A percentile compares a stretch with the other conserved stretches of the same genome.
These are phyloP conservation scores for Anthrax anthrax DNA, from an alignment of 2,888 invertebrate species.

Conservation along the genomic window DNA sequence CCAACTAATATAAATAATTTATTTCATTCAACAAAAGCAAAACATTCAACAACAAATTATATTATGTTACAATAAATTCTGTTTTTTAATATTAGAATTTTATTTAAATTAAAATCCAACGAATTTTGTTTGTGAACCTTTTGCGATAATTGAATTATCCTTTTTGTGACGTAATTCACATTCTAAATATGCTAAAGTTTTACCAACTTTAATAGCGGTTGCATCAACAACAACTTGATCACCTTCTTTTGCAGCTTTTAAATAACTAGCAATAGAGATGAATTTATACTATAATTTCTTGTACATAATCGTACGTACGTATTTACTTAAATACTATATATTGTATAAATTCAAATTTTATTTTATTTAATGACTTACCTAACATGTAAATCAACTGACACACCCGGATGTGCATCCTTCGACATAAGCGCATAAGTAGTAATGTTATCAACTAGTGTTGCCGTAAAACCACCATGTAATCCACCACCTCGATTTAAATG, in stretches of 20 bases:
- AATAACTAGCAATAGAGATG: conserved; percentile 46
- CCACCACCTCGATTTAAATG: conserved; percentile 63
- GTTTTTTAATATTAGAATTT: no score
- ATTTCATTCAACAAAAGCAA: no score
- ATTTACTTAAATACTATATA: background rate
- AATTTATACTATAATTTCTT: background rate
- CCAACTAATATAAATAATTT: no score
- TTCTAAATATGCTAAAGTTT: conserved; percentile 65
- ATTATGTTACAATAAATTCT: no score
- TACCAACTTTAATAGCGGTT: conserved; percentile 58
- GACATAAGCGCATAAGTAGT: conserved; percentile 69
- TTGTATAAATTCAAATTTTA: background rate
- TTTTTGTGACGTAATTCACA: conserved; percentile 64
- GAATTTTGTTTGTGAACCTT: conserved; percentile 75
- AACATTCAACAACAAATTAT: no score
- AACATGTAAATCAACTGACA: conserved; percentile 70
- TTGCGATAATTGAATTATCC: conserved; percentile 58
- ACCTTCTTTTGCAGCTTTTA: conserved; percentile 61
- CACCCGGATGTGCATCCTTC: conserved; percentile 50
- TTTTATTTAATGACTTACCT: conserved; percentile 50
- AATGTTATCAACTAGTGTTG: conserved; percentile 54
- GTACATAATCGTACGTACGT: background rate
- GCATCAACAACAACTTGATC: conserved; percentile 69
- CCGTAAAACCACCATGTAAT: conserved; percentile 75
- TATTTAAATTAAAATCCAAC: conserved; percentile 23